Evolutionary conservation across 2,888 invertebrate genomes (phyloP), one percentile per base, ranked within the genome.

Genomic region (Eupithecia pulchellata): DNA sequence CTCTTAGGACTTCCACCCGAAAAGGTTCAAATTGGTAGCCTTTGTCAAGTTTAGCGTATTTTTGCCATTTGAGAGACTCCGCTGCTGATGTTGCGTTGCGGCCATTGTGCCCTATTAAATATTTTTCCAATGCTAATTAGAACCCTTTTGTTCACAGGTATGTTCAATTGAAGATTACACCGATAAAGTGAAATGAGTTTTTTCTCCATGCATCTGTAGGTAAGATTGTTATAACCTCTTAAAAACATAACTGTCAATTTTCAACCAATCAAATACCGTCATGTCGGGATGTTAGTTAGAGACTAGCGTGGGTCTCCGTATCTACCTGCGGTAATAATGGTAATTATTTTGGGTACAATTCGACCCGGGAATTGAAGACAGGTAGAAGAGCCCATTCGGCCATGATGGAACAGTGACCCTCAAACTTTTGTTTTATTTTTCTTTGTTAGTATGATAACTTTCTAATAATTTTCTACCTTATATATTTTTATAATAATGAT

Each of bases 271-370:
- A 78, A 73, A 77, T 30, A 69, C 64, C 55, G 68, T 55, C 67
- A 30, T 55, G 75, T 76, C 76, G 78, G 78, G 75, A 75, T 75
- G 77, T 66, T 75, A 76, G 78, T 76, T 76, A 77, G 34, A 75
- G 77, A 76, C 76, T 65, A 73, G 69, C 62, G 63, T 47, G 68
- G 71, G 71, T 62, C 65, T 17, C 58, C 29, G 69, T 61, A 64
- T 69, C 72, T 74, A 74, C 74, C 74, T 74, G 74, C 64, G 55
- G 84, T 92, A 91, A 92, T 92, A 89, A 90, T 86, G 86, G 88
- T 88, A 91, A 93, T 92, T 92, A 92, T 91, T 89, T 88, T 81
- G 86, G 88, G 84, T 85, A 89, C 88, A 86, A 85, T 90, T 89
- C 86, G 84, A 87, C 82, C 83, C 84, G 78, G 76, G 79, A 84